Evolutionary conservation across 1,140 invertebrate genomes (phyloP).

Genomic region (Heliconius hewitsoni): DNA sequence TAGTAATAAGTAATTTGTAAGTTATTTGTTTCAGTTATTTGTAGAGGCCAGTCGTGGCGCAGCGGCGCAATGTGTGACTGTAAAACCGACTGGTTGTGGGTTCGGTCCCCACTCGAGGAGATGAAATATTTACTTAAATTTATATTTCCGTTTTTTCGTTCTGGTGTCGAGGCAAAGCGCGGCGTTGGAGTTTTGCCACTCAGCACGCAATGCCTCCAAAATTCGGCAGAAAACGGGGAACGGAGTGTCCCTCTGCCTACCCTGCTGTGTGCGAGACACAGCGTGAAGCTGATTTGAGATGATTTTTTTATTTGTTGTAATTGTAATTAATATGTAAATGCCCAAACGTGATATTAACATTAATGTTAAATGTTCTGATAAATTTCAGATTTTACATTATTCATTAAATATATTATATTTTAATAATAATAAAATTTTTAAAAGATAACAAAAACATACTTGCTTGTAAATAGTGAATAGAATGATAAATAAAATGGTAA

Average conservation of each 20-base stretch:
- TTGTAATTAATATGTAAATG: constrained; percentile 31
- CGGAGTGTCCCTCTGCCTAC: no score
- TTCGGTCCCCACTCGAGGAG: no score
- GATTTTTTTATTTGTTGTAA: background rate
- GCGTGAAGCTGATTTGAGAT: no score
- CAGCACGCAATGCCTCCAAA: no score
- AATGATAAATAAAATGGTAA: background rate
- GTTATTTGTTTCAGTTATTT: background rate
- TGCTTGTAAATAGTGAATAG: constrained; percentile 25
- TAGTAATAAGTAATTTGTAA: background rate
- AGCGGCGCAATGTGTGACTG: no score
- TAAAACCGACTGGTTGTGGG: no score
- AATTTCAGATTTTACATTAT: constrained; percentile 27
- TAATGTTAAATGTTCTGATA: constrained; percentile 42
- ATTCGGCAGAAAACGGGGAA: no score
- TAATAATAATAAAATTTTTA: background rate
- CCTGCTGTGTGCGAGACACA: no score
- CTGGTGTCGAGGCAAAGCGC: no score
- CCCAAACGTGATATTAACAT: constrained; percentile 63
- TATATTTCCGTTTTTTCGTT: no score
- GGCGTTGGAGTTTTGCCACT: no score
- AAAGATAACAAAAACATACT: background rate
- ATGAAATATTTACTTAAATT: background rate
- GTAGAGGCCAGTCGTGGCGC: background rate
- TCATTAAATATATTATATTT: background rate